Conservation (phyloP, 2,113 vertebrate genomes). For the Merops nubicus region DNA sequence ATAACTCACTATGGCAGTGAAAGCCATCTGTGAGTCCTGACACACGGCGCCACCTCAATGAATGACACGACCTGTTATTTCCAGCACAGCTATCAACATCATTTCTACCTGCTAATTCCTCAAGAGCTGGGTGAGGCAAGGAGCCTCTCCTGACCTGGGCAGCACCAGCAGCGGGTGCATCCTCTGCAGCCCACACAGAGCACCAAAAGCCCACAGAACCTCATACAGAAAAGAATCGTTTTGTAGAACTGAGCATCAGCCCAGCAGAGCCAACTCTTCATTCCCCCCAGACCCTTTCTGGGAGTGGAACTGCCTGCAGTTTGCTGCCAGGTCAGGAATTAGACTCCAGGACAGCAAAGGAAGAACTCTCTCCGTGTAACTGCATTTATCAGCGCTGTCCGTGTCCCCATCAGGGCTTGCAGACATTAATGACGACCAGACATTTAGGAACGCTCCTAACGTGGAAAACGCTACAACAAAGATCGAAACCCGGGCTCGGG, state of each 20-base stretch:
- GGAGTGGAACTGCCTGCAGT: fast-evolving
- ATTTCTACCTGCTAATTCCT: background rate
- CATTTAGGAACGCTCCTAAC: background rate
- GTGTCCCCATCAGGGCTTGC: background rate
- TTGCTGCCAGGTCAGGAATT: background rate
- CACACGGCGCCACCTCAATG: background rate
- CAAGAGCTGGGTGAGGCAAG: fast-evolving
- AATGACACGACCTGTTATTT: background rate
- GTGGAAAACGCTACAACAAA: background rate
- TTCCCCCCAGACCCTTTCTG: background rate
- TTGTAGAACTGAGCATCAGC: background rate
- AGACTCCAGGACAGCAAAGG: background rate
- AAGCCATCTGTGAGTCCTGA: background rate
- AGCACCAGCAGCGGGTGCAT: background rate
- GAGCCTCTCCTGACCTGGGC: fast-evolving
- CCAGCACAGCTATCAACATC: background rate
- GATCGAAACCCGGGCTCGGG: fast-evolving
- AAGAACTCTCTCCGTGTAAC: fast-evolving
- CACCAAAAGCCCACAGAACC: background rate
- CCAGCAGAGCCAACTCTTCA: background rate
- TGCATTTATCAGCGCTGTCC: fast-evolving
- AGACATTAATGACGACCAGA: fast-evolving
- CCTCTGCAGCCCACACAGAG: background rate
- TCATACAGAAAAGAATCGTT: fast-evolving
- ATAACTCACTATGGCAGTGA: background rate